Base-by-base conservation (phyloP, 64 coral and sea anemone genomes). In the Hydrozoanthus tunicans region DNA sequence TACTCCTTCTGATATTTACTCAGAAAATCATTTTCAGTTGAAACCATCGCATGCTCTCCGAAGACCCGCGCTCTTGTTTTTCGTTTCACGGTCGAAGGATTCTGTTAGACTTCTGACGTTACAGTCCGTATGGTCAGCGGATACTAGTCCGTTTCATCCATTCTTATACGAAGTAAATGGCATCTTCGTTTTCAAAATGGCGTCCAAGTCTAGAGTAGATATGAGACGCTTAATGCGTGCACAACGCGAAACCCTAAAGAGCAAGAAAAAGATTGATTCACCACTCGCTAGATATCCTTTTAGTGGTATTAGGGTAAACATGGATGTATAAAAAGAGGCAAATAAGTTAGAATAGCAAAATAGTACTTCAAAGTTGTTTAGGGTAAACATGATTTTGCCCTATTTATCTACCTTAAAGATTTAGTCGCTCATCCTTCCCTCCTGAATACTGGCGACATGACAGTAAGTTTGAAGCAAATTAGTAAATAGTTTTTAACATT, bases 201-300 rank as follows among this genome's bases (percentile, higher is more conserved):
- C 95, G 77, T 17, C 95, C 78, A 89, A 89, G 26, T 59, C 84
- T 10, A 74, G 56, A 14, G 84, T 92, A 25, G 90, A 96, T 55
- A 58, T 96, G 74, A 89, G 95, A 67, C 84, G 93, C 15, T 70
- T 96, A 32, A 96, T 88, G 69, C 84, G 91, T 71, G 93, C 78
- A 70, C 86, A 96, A 27, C 93, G 92, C 12, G 89, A 96, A 90
- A 76, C 81, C 23, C 25, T 81, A 14, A 93, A 68, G 32, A 90
- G 79, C 64, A 96, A 92, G 53, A 92, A 78, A 76, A 94, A 94
- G 80, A 94, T 96, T 53, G 79, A 93, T 11, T 96, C 95, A 15
- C 95, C 95, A 70, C 85, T 96, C 5, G 95, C 95, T 17, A 96
- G 89, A 92, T 96, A 96, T 94, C 92, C 92, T 96, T 91, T 96